phyloP scores from a whole-genome alignment of 2,888 invertebrate genomes.

The Lagria hirta region DNA sequence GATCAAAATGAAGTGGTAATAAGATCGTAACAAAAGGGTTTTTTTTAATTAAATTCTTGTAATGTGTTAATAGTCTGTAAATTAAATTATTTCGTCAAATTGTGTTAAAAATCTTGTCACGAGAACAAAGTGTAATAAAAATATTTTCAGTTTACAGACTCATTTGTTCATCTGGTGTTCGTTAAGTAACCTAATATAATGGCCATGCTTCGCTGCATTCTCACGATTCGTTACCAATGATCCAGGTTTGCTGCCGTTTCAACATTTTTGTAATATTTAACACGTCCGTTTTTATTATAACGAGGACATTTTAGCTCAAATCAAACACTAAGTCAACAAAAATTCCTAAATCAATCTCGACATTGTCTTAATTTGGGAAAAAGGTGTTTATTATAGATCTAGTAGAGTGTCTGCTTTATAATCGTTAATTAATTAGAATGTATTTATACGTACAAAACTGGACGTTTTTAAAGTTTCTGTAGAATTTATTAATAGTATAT shows the following conservation, averaged over 20 bases:
- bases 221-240: conserved; percentile 40
- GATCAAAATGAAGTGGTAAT: too few species aligned
- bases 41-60: conserved; percentile 16
- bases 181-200: conserved; percentile 53
- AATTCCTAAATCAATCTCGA: too few species aligned
- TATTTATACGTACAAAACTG: too few species aligned
- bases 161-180: conserved; percentile 50
- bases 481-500: too few species aligned
- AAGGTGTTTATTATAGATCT: too few species aligned
- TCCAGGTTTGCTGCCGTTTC: conserved; percentile 34
- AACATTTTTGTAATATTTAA: conserved; percentile 26
- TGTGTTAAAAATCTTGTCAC: conserved; percentile 16
- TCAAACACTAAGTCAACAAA: conserved; percentile 16
- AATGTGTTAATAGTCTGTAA: background rate
- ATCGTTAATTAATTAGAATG: too few species aligned
- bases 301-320: conserved; percentile 19
- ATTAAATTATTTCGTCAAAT: conserved; percentile 8
- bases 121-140: conserved; percentile 43
- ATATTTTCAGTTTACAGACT: conserved; percentile 50
- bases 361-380: too few species aligned
- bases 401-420: too few species aligned
- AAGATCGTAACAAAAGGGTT: conserved; percentile 5
- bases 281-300: conserved; percentile 12
- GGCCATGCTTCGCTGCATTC: conserved; percentile 39
- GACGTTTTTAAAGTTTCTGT: too few species aligned